Base-by-base conservation (phyloP, 2,113 vertebrate species). In the Agelaius phoeniceus region DNA sequence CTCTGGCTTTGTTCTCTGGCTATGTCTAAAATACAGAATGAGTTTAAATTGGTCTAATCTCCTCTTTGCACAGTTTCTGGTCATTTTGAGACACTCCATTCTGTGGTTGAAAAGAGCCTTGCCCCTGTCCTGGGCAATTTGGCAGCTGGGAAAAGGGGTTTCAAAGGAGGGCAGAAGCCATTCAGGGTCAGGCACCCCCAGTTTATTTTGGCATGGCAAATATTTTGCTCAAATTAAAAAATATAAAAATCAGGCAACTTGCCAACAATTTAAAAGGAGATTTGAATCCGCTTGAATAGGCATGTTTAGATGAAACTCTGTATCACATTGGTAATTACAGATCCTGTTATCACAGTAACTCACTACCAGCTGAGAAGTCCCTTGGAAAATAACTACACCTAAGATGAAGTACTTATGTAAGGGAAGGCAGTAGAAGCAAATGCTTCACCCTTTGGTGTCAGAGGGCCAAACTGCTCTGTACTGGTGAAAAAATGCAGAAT, bases 11-110 rank as follows among this genome's bases (percentile, higher is more conserved):
- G 21, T 55, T 37, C 52, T 2, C 3, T 67, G 73, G 26, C 48
- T 74, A 24, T 0, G 0, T 21, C 26, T 91, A 33, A 65, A 78
- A 28, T 0, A 6, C 1, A 58, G 37, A 85, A 73, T 76, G 57
- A 49, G 22, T 85, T 71, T 58, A 44, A 76, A 90, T 58, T 31
- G 20, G 4, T 74, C 43, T 73, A 46, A 30, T 66, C 12, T 66
- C 23, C 27, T 63, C 59, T 76, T 37, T 41, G 14, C 37, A 76
- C 9, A 10, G 6, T 75, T 94, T 73, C 78, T 83, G 59, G 49
- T 86, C n/a, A 43, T 81, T 90, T 74, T 73, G 66, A 89, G 48
- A 27, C 18, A 23, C 33, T 66, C 46, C 0, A 0, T 62, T 74
- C 35, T 35, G 51, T 74, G 2, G 46, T 15, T 66, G 63, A 84